Percentiles rank a stretch among this genome's conserved stretches.
These are phyloP conservation scores for Elysia crispata DNA, from an alignment of 2,888 invertebrate species.

Conservation along the genomic window DNA sequence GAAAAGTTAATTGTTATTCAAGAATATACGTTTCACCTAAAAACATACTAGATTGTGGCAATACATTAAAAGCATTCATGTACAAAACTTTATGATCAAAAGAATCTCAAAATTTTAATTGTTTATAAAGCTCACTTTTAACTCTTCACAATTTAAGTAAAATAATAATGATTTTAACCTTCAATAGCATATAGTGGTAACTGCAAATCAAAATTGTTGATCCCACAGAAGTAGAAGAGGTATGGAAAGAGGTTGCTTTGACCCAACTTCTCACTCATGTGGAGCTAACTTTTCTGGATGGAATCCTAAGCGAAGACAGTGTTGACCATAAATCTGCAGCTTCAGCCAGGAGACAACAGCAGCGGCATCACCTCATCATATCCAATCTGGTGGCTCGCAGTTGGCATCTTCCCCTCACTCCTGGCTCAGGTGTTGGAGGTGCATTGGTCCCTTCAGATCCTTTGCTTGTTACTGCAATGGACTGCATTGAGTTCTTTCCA, in stretches of 20 bases:
- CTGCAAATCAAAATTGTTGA: too few relatives aligned
- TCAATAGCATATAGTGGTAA: too few relatives aligned
- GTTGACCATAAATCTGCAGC: constrained; percentile 31
- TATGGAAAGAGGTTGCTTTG: constrained; percentile 72
- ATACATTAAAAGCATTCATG: too few relatives aligned
- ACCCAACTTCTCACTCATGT: constrained; percentile 71
- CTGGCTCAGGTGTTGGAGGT: constrained; percentile 33
- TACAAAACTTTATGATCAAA: too few relatives aligned
- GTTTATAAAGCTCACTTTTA: too few relatives aligned
- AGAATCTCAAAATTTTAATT: too few relatives aligned
- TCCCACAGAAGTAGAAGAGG: constrained; percentile 64
- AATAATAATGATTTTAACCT: too few relatives aligned
- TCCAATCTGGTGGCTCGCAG: constrained; percentile 67
- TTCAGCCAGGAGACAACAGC: constrained; percentile 44
- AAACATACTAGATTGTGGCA: too few relatives aligned
- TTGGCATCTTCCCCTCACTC: constrained; percentile 59
- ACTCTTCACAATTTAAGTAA: too few relatives aligned
- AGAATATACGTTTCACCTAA: too few relatives aligned
- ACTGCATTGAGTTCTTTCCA: constrained; percentile 71
- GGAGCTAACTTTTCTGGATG: constrained; percentile 75
- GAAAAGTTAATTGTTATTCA: too few relatives aligned
- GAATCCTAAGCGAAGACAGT: constrained; percentile 65
- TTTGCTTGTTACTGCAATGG: constrained; percentile 69
- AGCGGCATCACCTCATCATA: constrained; percentile 59
- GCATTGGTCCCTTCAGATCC: constrained; percentile 58